phyloP scores from a whole-genome alignment of 2,797 vertebrate species.

The Rhinella marina region DNA sequence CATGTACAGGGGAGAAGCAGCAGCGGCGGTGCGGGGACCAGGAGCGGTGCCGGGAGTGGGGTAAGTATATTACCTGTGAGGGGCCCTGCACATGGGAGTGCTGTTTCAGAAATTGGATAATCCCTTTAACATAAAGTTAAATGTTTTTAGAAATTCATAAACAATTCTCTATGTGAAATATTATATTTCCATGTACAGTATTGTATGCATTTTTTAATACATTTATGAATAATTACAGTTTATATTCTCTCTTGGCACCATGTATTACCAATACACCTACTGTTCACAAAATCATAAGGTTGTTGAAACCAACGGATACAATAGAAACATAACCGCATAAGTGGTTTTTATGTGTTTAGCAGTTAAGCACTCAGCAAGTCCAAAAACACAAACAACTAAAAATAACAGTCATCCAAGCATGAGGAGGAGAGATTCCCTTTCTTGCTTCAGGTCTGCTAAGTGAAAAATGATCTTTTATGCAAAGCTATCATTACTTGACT shows the following conservation, averaged over 20 bases:
- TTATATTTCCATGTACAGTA: background rate
- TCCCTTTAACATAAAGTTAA: too few relatives aligned
- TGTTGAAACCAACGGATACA: slow-evolving; percentile 31
- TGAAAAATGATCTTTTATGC: slow-evolving; percentile 59
- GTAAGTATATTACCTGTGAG: too few relatives aligned
- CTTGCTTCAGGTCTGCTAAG: slow-evolving; percentile 54
- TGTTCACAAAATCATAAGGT: slow-evolving; percentile 22
- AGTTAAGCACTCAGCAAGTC: slow-evolving; percentile 44
- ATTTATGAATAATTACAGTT: background rate
- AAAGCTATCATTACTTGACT: slow-evolving; percentile 21
- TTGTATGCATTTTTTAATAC: background rate
- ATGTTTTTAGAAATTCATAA: background rate
- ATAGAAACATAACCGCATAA: slow-evolving; percentile 52
- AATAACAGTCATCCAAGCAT: slow-evolving; percentile 56
- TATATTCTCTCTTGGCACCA: background rate
- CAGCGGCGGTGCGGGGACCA: too few relatives aligned
- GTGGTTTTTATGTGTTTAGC: slow-evolving; percentile 58
- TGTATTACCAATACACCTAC: background rate
- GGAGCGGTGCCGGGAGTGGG: too few relatives aligned
- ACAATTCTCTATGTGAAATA: background rate
- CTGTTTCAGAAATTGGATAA: too few relatives aligned
- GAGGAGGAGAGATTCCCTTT: slow-evolving; percentile 42
- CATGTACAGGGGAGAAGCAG: too few relatives aligned
- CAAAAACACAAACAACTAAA: slow-evolving; percentile 57
- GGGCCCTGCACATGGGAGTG: too few relatives aligned